These are phyloP conservation scores for Ceratitis capitata DNA, from an alignment of 1,140 invertebrate genomes.

Conservation along the genomic window DNA sequence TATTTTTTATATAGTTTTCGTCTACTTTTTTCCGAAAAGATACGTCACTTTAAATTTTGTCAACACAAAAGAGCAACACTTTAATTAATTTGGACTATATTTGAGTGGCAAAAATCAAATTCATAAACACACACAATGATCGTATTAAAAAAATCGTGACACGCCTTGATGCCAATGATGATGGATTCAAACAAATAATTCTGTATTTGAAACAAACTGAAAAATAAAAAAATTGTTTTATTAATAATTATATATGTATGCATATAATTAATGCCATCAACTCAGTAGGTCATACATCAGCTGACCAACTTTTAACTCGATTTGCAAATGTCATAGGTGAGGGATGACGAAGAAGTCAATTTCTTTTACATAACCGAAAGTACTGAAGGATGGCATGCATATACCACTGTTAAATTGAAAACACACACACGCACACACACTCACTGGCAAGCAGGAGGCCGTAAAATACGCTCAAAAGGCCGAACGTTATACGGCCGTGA, in stretches of 20 bases:
- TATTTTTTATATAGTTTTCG: background rate
- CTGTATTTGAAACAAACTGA: background rate
- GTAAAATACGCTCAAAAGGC: background rate
- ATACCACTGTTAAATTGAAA: too few relatives aligned
- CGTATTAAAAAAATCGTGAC: background rate
- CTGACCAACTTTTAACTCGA: background rate
- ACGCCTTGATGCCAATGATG: background rate
- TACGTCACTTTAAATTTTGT: constrained; percentile 20
- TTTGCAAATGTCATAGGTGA: background rate
- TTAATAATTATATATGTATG: background rate
- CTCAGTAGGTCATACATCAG: background rate
- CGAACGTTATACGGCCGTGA: background rate
- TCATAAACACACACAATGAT: constrained; percentile 22
- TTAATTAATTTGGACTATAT: constrained; percentile 16
- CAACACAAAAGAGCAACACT: background rate
- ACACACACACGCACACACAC: background rate
- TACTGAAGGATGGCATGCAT: too few relatives aligned
- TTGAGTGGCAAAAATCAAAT: constrained; percentile 12
- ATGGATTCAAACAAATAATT: background rate
- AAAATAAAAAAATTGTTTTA: background rate
- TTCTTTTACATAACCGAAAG: too few relatives aligned
- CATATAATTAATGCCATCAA: background rate
- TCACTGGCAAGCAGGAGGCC: background rate
- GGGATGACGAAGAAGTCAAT: background rate
- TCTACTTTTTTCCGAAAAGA: background rate